Evolutionary conservation across 1,140 invertebrate species (phyloP), one percentile per base, ranked within the genome.

Genomic region (Helicoverpa zea): DNA sequence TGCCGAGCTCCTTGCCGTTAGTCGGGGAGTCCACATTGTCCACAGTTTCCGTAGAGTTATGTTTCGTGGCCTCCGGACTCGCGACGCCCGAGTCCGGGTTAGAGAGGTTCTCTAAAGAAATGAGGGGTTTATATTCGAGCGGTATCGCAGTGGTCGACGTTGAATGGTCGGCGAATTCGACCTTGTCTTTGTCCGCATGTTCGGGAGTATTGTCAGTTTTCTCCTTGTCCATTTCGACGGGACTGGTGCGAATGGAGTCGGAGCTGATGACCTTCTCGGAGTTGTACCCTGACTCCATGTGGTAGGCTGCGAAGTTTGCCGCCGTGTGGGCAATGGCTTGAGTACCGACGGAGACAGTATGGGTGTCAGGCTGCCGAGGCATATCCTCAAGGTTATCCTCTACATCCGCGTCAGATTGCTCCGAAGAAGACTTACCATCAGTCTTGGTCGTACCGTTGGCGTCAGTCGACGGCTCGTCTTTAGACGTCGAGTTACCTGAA

Each of bases 331-430:
- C 87, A 10, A 90, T 79, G 29, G 92, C 83, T 64, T 89, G 91
- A 0, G 89, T 84, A 13, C 83, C 89, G 2, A 86, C 88, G 10
- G 91, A 84, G 0, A 87, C 85, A 13, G 82, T 80, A 59, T 90
- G 87, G 0, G 83, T 84, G 73, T 91, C 88, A 0, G 84, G 81
- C 14, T 84, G 84, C 54, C 95, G 95, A 0, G 94, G 93, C 51
- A 94, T 94, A 54, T 96, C 96, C 83, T 97, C 97, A 4, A 96
- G 91, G 87, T 98, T 98, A 85, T 98, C 97, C 92, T 98, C 97
- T 0, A 98, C 95, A 88, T 98, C 97, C 0, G 97, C 97, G 89
- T 98, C 97, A 10, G 97, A 97, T 76, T 96, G 95, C 86, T 96
- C 96, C 0, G 96, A 96, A 2, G 96, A 96, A 1, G 95, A 96